A percentile compares a stretch with the other conserved stretches of the same genome.
Evolutionary conservation across 1,140 invertebrate species (phyloP).

Genomic region (Drosophila tristis): DNA sequence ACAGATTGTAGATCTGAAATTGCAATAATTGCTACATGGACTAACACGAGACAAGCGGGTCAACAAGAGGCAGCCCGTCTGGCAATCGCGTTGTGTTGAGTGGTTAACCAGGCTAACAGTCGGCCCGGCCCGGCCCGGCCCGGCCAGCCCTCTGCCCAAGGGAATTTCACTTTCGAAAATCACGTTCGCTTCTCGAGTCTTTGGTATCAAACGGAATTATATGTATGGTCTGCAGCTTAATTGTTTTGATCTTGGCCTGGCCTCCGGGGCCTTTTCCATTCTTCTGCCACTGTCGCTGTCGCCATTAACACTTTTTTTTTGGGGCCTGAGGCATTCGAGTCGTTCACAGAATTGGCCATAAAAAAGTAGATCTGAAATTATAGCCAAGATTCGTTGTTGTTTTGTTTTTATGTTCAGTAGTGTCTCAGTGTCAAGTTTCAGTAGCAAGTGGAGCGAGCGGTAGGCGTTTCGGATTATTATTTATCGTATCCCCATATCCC

Average conservation of each 20-base stretch:
- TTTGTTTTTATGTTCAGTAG: neutral
- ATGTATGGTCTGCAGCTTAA: constrained; percentile 23
- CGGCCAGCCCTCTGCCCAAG: constrained; percentile 4
- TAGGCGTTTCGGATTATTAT: constrained; percentile 1
- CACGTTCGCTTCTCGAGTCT: constrained; percentile 63
- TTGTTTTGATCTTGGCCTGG: constrained; percentile 63
- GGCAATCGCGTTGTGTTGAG: constrained; percentile 19
- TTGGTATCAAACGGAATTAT: constrained; percentile 34
- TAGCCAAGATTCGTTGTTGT: constrained; percentile 1
- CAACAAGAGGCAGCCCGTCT: constrained; percentile 5
- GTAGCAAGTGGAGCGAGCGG: neutral
- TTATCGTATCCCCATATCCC: constrained; percentile 4
- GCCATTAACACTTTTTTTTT: constrained; percentile 45
- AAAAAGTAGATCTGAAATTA: constrained; percentile 18
- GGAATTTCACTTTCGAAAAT: constrained; percentile 44
- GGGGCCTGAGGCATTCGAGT: constrained; percentile 22
- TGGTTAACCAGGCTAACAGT: constrained; percentile 4
- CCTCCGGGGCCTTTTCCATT: constrained; percentile 34
- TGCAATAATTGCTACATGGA: constrained; percentile 8
- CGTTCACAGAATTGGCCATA: constrained; percentile 24
- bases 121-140: neutral
- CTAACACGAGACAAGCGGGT: constrained; percentile 34
- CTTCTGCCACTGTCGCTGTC: constrained; percentile 14
- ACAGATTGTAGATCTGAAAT: constrained; percentile 26
- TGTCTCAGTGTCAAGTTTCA: constrained; percentile 4